These are phyloP conservation scores for Dendroctonus ponderosae DNA, from an alignment of 1,140 invertebrate species.

Conservation along the genomic window DNA sequence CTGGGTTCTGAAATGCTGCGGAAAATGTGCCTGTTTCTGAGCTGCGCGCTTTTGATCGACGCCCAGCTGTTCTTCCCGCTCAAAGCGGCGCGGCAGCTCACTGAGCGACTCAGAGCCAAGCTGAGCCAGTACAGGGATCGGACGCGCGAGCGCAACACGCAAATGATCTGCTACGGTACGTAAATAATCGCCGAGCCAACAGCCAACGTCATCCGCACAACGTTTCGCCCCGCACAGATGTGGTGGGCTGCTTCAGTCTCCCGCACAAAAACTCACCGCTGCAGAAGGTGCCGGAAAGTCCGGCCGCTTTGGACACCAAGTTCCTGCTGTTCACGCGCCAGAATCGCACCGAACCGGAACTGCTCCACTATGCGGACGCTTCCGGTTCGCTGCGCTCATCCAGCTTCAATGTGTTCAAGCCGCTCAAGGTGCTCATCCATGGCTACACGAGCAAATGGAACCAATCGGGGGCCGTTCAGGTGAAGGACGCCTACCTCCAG, in stretches of 20 bases:
- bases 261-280: constrained; percentile 47
- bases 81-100: constrained; percentile 36
- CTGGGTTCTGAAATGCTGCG: no score
- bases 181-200: constrained; percentile 1
- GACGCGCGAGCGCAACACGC: constrained; percentile 18
- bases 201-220: background rate
- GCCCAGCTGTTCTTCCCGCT: constrained; percentile 26
- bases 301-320: constrained; percentile 52
- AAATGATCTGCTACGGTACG: constrained; percentile 44
- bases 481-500: constrained; percentile 45
- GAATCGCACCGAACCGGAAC: constrained; percentile 42
- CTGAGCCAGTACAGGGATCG: constrained; percentile 37
- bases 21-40: no score
- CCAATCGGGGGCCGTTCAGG: constrained; percentile 41
- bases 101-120: constrained; percentile 37
- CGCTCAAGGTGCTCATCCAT: constrained; percentile 63
- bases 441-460: constrained; percentile 52
- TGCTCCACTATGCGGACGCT: constrained; percentile 53
- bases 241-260: constrained; percentile 48
- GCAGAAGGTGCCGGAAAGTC: constrained; percentile 47
- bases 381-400: constrained; percentile 54
- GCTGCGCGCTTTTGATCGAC: background rate
- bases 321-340: constrained; percentile 61
- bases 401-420: constrained; percentile 52
- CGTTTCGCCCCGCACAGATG: constrained; percentile 35